Conservation (phyloP, 2,888 invertebrate species). For the Cosmorhoe ocellata region DNA sequence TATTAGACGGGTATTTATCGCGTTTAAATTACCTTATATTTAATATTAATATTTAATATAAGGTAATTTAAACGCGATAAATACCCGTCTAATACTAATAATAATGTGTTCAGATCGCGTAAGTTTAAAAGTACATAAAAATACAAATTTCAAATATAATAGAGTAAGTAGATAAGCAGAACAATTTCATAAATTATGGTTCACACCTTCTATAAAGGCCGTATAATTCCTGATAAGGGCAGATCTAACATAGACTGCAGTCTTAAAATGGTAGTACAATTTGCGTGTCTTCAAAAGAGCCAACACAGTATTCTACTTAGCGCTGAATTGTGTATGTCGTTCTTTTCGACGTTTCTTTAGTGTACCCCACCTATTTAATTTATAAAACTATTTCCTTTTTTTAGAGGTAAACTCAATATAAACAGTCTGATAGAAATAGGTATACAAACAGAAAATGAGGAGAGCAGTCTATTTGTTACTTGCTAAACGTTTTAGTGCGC, state of each 20-base stretch:
- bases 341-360: slow-evolving; percentile 42
- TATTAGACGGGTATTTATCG: no score
- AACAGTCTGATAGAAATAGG: background rate
- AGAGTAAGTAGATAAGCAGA: background rate
- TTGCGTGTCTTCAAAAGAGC: slow-evolving; percentile 49
- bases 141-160: no score
- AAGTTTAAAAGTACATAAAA: no score
- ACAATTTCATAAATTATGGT: slow-evolving; percentile 6
- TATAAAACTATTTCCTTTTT: slow-evolving; percentile 2
- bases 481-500: slow-evolving; percentile 20
- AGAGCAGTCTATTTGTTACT: slow-evolving; percentile 9
- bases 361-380: slow-evolving; percentile 39
- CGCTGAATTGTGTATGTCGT: slow-evolving; percentile 67
- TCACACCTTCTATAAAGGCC: slow-evolving; percentile 25
- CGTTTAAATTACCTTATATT: no score
- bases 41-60: no score
- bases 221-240: slow-evolving; percentile 51
- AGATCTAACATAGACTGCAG: slow-evolving; percentile 44
- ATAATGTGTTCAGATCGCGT: no score
- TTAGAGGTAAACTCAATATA: background rate
- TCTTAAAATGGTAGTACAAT: slow-evolving; percentile 74
- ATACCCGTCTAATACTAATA: no score
- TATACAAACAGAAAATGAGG: background rate
- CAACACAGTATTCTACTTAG: slow-evolving; percentile 76
- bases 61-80: no score